These are phyloP conservation scores for Lytechinus variegatus DNA, from an alignment of 35 echinoderm and acorn worm species.

Conservation along the genomic window DNA sequence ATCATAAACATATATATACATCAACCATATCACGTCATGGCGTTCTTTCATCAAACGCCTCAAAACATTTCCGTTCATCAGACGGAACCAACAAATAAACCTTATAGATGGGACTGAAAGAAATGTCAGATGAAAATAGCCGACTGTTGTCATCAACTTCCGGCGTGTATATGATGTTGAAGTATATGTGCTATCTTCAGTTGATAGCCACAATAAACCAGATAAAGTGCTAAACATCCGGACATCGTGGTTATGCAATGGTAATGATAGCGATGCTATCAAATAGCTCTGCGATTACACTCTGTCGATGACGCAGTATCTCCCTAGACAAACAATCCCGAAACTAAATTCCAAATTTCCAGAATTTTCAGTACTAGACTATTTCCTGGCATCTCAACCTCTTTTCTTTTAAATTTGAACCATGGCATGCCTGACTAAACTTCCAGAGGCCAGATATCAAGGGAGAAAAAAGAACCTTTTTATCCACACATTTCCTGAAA, in stretches of 20 bases:
- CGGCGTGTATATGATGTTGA: neutral
- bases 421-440: too few species aligned
- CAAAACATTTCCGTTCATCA: constrained; percentile 19
- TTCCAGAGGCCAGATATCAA: too few species aligned
- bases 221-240: neutral
- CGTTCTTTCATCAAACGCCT: neutral
- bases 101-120: neutral
- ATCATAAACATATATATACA: neutral
- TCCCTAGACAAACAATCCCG: too few species aligned
- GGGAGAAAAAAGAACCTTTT: too few species aligned
- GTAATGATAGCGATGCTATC: neutral
- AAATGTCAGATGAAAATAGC: neutral
- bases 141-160: neutral
- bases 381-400: too few species aligned
- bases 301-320: neutral
- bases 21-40: neutral
- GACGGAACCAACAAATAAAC: neutral
- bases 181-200: neutral
- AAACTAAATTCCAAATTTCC: too few species aligned
- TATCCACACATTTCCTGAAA: too few species aligned
- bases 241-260: neutral
- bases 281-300: neutral
- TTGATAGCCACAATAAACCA: neutral
- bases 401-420: too few species aligned
- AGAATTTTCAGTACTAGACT: too few species aligned